Base-by-base conservation (phyloP, 2,797 vertebrate species). In the Alauda arvensis region DNA sequence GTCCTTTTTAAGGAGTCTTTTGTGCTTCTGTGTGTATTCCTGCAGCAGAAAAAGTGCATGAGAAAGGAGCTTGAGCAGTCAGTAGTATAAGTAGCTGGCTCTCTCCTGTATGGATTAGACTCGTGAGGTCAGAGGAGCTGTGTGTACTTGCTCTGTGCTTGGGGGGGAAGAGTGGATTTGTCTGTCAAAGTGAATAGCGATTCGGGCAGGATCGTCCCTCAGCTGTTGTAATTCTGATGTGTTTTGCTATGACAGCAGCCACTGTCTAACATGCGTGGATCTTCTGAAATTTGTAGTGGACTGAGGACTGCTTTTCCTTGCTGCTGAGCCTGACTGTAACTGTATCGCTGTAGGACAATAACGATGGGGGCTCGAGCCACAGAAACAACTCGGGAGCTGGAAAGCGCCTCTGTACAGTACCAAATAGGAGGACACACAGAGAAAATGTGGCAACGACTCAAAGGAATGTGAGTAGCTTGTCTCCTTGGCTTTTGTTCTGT, bases 381-480 rank as follows among this genome's bases (percentile, higher is more conserved):
- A 7, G 97, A 98, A 83, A 93, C 96, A 83, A 91, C 95, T 33
- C 97, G 97, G 86, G 97, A 97, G 72, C 70, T 97, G 96, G 97
- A 97, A 92, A 97, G 93, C 89, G 94, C 97, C 88, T 96, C 97
- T 92, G 93, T 98, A 82, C 97, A 98, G 94, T 98, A 97, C 85
- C 96, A 97, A 45, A 96, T 97, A 95, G 97, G 97, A 94, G 98
- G 98, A 86, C 98, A 98, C 53, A 93, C 97, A 17, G 98, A 98
- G 91, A 98, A 97, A 96, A 98, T 98, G 98, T 98, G 98, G 98
- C 97, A 98, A 75, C 97, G 98, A 51, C 96, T 98, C 89, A 98
- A 97, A 96, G 98, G 98, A 96, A 98, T 98, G 98, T 98, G 96
- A 98, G 98, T 98, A 97, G 83, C 66, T 92, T 78, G 52, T 85